Percentiles rank a stretch among this genome's conserved stretches.
Conservation (phyloP, 1,140 invertebrate species). For the Sogatella furcifera region DNA sequence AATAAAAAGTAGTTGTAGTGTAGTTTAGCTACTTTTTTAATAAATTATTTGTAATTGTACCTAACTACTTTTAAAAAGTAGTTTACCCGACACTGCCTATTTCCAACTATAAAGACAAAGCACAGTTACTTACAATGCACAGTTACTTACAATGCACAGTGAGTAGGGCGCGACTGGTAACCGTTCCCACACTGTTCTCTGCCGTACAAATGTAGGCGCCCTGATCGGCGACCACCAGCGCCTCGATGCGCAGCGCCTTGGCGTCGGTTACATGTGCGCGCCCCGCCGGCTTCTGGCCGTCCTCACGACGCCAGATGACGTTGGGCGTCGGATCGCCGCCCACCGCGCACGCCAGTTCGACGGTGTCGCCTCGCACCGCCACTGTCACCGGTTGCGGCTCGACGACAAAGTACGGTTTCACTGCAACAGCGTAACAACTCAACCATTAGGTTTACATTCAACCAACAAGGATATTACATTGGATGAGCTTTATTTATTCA, state of each 20-base stretch:
- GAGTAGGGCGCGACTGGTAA: constrained; percentile 58
- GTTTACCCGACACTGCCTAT: too few species aligned
- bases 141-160: constrained; percentile 52
- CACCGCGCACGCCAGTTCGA: constrained; percentile 78
- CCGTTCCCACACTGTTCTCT: constrained; percentile 62
- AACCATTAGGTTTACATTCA: neutral
- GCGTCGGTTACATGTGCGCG: constrained; percentile 60
- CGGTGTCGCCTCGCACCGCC: constrained; percentile 56
- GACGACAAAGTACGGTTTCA: constrained; percentile 78
- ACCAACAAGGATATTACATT: neutral
- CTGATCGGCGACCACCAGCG: constrained; percentile 61
- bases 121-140: too few species aligned
- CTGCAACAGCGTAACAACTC: constrained; percentile 43
- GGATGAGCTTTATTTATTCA: neutral
- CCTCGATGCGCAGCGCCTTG: constrained; percentile 60
- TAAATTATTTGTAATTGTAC: too few species aligned
- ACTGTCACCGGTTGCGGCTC: constrained; percentile 76
- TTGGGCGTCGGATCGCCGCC: constrained; percentile 79
- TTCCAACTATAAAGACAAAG: too few species aligned
- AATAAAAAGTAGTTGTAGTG: too few species aligned
- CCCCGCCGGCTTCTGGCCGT: constrained; percentile 60
- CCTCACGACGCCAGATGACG: constrained; percentile 80
- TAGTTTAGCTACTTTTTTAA: too few species aligned
- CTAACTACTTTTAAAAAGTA: too few species aligned
- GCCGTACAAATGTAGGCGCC: constrained; percentile 73